Conservation (phyloP, 2,888 invertebrate species). For the Mimas tiliae region DNA sequence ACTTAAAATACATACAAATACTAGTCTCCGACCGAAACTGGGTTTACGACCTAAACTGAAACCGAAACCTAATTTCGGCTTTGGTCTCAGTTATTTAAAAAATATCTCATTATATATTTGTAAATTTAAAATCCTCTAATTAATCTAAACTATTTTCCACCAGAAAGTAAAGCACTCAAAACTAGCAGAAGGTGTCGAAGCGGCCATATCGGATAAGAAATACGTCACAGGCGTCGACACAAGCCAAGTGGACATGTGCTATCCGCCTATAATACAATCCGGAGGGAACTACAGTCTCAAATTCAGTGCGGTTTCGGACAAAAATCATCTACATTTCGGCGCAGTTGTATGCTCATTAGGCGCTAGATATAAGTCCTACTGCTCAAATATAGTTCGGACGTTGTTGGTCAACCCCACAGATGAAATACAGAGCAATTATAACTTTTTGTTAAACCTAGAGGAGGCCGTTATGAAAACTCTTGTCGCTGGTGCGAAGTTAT, state of each 20-base stretch:
- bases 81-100: too few relatives aligned
- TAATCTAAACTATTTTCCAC: conserved; percentile 43
- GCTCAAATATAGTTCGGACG: conserved; percentile 98
- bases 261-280: conserved; percentile 99
- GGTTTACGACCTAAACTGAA: too few relatives aligned
- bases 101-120: conserved; percentile 25
- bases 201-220: conserved; percentile 97
- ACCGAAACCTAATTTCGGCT: too few relatives aligned
- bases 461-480: conserved; percentile 95
- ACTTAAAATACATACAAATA: too few relatives aligned
- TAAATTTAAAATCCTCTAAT: too few relatives aligned
- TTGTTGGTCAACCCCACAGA: conserved; percentile 97
- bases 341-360: conserved; percentile 98
- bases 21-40: too few relatives aligned
- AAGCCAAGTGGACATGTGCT: conserved; percentile 97
- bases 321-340: conserved; percentile 97
- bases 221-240: conserved; percentile 96
- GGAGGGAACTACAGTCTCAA: conserved; percentile 99
- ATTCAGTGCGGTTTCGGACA: conserved; percentile 97
- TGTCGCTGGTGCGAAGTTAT: conserved; percentile 92
- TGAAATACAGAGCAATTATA: conserved; percentile 93
- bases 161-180: conserved; percentile 98
- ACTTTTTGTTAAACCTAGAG: conserved; percentile 94
- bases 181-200: conserved; percentile 97
- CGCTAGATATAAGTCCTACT: conserved; percentile 98